Evolutionary conservation across 2,888 invertebrate genomes (phyloP), one percentile per base, ranked within the genome.

Genomic region (Melanotus villosus): DNA sequence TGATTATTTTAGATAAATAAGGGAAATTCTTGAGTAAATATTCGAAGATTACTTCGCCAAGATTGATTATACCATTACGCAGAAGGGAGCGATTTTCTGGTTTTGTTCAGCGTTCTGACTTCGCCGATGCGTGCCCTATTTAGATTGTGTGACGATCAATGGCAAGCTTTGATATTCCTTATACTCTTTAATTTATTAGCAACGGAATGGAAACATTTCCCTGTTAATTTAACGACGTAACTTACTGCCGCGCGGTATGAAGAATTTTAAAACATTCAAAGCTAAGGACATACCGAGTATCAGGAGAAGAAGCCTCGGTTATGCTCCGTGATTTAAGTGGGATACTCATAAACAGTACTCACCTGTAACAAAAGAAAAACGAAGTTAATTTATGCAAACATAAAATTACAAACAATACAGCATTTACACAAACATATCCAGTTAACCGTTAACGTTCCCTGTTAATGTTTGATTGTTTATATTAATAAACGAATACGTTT

Each of bases 291-390:
- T 26, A 34, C n/a, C 12, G 12, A 34, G 12, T 1, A 34, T 1
- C 12, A 3, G 4, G 6, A 12, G 12, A 12, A 34, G 34, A 12
- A 34, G 12, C 3, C 12, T 12, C 34, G 12, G 12, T 3, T 2
- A 12, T 2, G 2, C 12, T 2, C 1, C 1, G 12, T n/a, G 34
- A 12, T 12, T 2, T 12, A n/a, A 2, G n/a, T 32, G 10, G n/a
- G 3, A 50, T 50, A n/a, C 23, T 12, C 6, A 23, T 14, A 50
- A 50, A 6, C 6, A 5, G 50, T 36, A 56, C 56, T 56, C 21
- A 56, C 56, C 56, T 56, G 56, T 34, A 56, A 56, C 32, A 54
- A 56, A 56, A 56, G 19, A 36, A 56, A 36, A 5, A 19, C 2
- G 2, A 12, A 34, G 2, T 34, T 34, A 12, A 34, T 2, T 34